Base-by-base conservation (phyloP, 1,140 invertebrate genomes). In the Pogonomyrmex barbatus region DNA sequence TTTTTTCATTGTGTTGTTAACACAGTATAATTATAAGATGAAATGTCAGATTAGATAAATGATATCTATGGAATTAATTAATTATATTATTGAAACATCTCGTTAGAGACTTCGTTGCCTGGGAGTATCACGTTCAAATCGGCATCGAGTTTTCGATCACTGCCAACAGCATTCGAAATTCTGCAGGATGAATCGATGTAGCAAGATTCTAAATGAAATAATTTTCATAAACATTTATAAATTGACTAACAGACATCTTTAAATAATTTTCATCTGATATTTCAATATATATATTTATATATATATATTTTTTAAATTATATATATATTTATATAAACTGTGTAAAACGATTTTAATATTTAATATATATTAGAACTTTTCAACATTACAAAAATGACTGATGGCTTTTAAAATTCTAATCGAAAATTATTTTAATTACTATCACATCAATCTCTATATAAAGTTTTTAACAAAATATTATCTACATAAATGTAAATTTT, bases 121-220 rank as follows among this genome's bases (percentile, higher is more conserved):
- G 90, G 68, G 52, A 91, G 50, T 77, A 93, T 87, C 54, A 88
- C 76, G 65, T 83, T 88, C 71, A 92, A 88, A 77, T 93, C 92
- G 12, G 79, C 79, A 17, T 87, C 90, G 58, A 92, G 91, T 91
- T 92, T 93, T 8, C 88, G 90, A 63, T 93, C 89, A 30, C 90
- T 90, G 4, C 17, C 85, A 30, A 62, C 85, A n/a, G 92, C 91
- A 68, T 93, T 91, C 2, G 77, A 79, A 17, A 91, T 68, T 86
- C 88, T 92, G 77, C 95, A 95, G 0, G 93, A 87, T 77, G 93
- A 88, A 85, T 95, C 95, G 36, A 92, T 86, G 68, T 92, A 85
- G 84, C 95, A 95, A 4, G 93, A 93, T 86, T 95, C 95, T 95
- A 91, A 87, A 86, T 88, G 90, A 90, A 87, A 88, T 81, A 42